Base-by-base conservation (phyloP, 1,140 invertebrate genomes). In the Gonioctena quinquepunctata region DNA sequence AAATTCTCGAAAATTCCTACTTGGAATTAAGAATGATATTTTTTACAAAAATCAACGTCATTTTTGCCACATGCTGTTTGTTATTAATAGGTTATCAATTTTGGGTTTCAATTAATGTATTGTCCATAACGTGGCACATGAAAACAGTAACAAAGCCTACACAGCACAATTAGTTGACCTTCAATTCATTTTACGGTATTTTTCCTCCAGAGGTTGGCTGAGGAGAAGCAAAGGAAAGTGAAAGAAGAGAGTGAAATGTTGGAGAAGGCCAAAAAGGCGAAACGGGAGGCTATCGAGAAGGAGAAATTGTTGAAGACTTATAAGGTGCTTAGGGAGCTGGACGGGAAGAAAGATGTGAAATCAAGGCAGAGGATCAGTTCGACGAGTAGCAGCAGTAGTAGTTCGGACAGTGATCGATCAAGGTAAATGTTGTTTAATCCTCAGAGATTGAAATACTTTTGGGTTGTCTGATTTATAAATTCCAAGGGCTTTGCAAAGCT, bases 241-340 rank as follows among this genome's bases (percentile, higher is more conserved):
- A 74, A 85, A 79, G 79, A 86, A 80, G 79, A 83, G 69, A 82
- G 84, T 33, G 85, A 86, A 68, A 86, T 85, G 80, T 65, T 81
- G 28, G 86, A 87, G 61, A 83, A 83, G 57, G 84, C 85, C 0
- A 87, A 86, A 69, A 82, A 82, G 65, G 79, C 77, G 13, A 77
- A 82, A 64, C 70, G 80, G 18, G 79, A 82, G 59, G 77, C 80
- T 2, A 64, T 82, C 6, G 82, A 83, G 66, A 83, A 83, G 68
- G 81, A 82, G 69, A 82, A 82, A 68, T 67, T 82, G 54, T 59
- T 80, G 57, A 80, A 80, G 68, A 83, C 81, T 22, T 80, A 77
- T 61, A 82, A 80, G 69, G 81, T 78, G n/a, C 68, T 80, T 6
- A 76, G 80, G 72, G 79, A 81, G 70, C 71, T 82, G 49, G 78